These are phyloP conservation scores for Cyprinus carpio DNA, from an alignment of 2,113 vertebrate species.

Conservation along the genomic window DNA sequence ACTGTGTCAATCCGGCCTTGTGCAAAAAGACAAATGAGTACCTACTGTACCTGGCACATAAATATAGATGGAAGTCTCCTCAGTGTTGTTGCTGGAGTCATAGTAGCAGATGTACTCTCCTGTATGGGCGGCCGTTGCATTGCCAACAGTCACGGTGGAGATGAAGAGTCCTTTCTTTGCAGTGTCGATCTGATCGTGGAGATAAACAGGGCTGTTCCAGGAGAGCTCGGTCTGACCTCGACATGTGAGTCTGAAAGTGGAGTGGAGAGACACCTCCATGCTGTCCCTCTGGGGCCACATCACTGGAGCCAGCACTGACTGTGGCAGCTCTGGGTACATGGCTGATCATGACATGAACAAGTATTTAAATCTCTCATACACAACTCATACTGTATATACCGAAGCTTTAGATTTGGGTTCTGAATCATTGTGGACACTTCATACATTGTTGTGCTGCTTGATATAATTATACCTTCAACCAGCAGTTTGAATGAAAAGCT, in stretches of 20 bases:
- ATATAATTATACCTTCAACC: conserved; percentile 81
- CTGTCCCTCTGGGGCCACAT: conserved; percentile 81
- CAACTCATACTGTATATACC: neutral
- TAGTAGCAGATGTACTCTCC: conserved; percentile 88
- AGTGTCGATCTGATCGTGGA: conserved; percentile 74
- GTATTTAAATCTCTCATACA: neutral
- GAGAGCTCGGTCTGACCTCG: conserved; percentile 83
- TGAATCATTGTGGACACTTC: neutral
- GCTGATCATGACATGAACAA: conserved; percentile 50
- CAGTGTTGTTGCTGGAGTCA: conserved; percentile 67
- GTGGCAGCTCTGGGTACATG: conserved; percentile 57
- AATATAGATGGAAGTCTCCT: conserved; percentile 84
- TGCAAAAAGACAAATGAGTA: neutral
- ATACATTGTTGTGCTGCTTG: neutral
- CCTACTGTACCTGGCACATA: conserved; percentile 86
- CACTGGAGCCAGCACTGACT: conserved; percentile 77
- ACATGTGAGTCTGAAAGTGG: conserved; percentile 85
- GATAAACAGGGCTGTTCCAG: conserved; percentile 81
- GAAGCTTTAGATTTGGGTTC: too few species aligned
- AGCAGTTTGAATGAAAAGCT: conserved; percentile 80
- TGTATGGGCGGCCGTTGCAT: conserved; percentile 78
- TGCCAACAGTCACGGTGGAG: conserved; percentile 81
- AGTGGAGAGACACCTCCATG: conserved; percentile 81
- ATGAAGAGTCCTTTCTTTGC: conserved; percentile 88
- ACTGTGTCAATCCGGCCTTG: neutral